Evolutionary conservation across 2,113 vertebrate species (phyloP).

Genomic region (Lamprotornis superbus): DNA sequence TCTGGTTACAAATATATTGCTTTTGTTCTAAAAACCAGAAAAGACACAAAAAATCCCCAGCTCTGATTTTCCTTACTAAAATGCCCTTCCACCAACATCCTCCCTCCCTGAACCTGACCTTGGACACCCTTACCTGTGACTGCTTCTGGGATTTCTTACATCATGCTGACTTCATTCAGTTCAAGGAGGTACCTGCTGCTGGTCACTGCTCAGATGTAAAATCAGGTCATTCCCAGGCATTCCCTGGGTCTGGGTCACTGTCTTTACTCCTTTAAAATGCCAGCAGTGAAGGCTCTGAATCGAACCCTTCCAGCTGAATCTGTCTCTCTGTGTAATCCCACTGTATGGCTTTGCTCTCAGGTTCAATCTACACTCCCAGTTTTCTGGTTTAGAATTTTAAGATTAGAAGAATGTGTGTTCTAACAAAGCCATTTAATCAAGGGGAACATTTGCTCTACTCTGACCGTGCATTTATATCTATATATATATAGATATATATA

Average conservation of each 20-base stretch:
- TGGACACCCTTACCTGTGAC: rapidly evolving
- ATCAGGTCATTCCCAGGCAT: not conserved
- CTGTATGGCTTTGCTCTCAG: not conserved
- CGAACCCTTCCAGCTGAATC: not conserved
- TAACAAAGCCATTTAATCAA: not conserved
- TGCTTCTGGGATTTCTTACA: not conserved
- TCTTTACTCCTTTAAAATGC: not conserved
- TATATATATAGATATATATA: not conserved
- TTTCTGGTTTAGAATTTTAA: not conserved
- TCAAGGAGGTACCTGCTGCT: not conserved
- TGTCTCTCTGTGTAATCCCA: not conserved
- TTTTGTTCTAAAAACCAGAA: not conserved
- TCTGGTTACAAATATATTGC: not conserved
- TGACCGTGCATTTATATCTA: not conserved
- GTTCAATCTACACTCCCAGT: not conserved
- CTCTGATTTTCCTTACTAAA: not conserved
- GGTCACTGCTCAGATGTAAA: not conserved
- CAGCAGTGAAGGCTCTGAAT: not conserved
- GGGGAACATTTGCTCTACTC: not conserved
- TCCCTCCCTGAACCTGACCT: not conserved
- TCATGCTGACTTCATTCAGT: not conserved
- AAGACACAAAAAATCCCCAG: not conserved
- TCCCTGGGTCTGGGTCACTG: not conserved
- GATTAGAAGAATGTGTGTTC: not conserved
- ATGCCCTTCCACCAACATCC: not conserved